Evolutionary conservation across 2,888 invertebrate species (phyloP).

Genomic region (Ceriagrion tenellum): DNA sequence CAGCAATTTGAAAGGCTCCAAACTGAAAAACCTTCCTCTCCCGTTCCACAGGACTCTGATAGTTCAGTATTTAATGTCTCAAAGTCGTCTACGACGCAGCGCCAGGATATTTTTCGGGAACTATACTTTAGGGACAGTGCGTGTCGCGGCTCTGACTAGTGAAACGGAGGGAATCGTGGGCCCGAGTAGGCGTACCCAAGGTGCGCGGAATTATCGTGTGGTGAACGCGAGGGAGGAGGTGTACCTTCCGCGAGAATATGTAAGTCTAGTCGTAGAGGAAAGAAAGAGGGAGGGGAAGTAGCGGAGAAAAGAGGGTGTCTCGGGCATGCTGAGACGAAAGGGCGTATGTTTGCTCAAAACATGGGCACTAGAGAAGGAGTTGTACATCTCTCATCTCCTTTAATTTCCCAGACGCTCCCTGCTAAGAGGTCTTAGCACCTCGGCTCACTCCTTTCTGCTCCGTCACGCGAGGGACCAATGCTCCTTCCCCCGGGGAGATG

Average conservation of each 20-base stretch:
- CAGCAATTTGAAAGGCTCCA: no score
- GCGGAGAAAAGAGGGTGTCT: background rate
- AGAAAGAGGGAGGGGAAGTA: background rate
- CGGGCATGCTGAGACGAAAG: background rate
- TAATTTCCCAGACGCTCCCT: conserved; percentile 31
- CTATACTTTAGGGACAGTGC: background rate
- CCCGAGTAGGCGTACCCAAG: background rate
- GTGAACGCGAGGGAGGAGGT: background rate
- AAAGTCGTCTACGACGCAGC: no score
- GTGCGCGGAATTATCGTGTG: background rate
- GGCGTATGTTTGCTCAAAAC: background rate
- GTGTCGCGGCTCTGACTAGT: background rate
- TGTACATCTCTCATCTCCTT: conserved; percentile 46
- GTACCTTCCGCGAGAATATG: background rate
- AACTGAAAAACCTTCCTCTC: no score
- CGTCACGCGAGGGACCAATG: background rate
- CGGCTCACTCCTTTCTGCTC: background rate
- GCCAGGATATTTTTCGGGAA: no score
- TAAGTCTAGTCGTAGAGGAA: background rate
- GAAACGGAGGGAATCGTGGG: background rate
- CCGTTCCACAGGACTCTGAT: no score
- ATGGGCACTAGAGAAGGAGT: background rate
- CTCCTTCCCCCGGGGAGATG: background rate
- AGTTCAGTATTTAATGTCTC: no score
- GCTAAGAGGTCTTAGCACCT: conserved; percentile 23